Base-by-base conservation (phyloP, 2,113 vertebrate genomes). In the Pogonocichla stellata region DNA sequence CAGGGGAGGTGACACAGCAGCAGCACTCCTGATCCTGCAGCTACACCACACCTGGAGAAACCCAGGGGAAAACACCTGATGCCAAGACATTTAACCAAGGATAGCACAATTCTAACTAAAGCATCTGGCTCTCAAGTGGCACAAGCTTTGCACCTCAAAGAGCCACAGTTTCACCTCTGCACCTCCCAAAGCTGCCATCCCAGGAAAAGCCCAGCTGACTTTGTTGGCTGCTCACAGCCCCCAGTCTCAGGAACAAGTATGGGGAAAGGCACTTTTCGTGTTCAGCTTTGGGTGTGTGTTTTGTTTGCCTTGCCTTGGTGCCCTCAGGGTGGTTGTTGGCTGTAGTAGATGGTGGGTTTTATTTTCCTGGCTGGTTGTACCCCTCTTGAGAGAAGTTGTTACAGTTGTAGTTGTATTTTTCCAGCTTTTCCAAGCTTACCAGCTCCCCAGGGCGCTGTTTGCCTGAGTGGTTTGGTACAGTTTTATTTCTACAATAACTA, bases 401-500 rank as follows among this genome's bases (percentile, higher is more conserved):
- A 89, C 40, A 88, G 81, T 96, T 90, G 36, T 51, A 72, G 92
- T 72, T 91, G 82, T 88, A 86, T 94, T 97, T 93, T 96, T 93
- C 92, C 93, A 93, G 93, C 47, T 91, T 69, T 81, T 96, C 95
- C 95, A 72, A 94, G 94, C 86, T 93, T 74, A 83, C 85, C 69
- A 91, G 26, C 82, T 90, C 92, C 62, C 89, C 19, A 11, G 88
- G 70, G 96, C 42, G 33, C 95, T 78, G 81, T 92, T 94, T 95
- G 74, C 95, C 89, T 94, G 96, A 92, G 84, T 95, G 96, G 91
- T 96, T 96, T 96, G 96, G 85, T 92, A 71, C 74, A 65, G 96
- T 96, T 97, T 96, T 93, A 96, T 96, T 96, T 96, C 94, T 96
- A 95, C 91, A 92, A 93, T 71, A 92, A 96, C 93, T 92, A 92